Conservation (phyloP, 2,113 vertebrate genomes). For the Halcyon senegalensis region DNA sequence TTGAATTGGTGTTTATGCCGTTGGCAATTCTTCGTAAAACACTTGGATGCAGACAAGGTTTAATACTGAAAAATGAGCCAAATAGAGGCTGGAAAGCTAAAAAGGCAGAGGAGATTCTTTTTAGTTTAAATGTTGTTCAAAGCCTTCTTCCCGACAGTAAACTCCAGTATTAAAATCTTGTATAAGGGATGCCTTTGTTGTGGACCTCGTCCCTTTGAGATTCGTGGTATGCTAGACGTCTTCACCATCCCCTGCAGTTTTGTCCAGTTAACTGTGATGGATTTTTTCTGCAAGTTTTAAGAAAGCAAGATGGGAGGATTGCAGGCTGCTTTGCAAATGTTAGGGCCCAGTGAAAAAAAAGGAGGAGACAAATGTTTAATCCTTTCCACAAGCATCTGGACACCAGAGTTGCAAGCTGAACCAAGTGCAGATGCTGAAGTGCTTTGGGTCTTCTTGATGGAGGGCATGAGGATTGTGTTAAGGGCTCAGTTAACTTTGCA, state of each 20-base stretch:
- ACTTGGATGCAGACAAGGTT: background rate
- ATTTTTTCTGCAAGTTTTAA: background rate
- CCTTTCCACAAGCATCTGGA: slow-evolving; percentile 5
- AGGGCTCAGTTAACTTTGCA: background rate
- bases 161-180: background rate
- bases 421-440: background rate
- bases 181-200: background rate
- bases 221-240: background rate
- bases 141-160: background rate
- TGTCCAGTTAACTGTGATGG: background rate
- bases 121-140: background rate
- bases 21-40: background rate
- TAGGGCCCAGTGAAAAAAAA: background rate
- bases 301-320: background rate
- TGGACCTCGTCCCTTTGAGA: background rate
- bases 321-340: background rate
- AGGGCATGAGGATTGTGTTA: background rate
- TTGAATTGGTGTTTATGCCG: background rate
- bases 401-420: background rate
- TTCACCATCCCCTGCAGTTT: background rate
- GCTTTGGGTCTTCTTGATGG: background rate
- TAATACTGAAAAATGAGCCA: background rate
- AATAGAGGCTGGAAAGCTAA: background rate
- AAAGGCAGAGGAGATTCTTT: background rate
- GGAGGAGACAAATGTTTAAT: background rate